Conservation (phyloP, 35 echinoderm and acorn worm species). For the Acanthaster planci region DNA sequence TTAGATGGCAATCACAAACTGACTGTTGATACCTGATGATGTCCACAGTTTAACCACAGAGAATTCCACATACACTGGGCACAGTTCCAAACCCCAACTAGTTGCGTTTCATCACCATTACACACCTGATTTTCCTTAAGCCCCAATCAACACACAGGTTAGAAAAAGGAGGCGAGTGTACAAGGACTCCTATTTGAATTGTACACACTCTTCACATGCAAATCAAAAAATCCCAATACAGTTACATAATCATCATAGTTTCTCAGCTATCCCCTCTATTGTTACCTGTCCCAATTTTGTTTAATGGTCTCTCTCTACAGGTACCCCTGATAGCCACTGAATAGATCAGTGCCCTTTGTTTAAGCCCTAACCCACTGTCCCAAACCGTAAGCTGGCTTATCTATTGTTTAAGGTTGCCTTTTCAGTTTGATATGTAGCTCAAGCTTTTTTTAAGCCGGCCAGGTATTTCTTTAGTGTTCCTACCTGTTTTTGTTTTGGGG, state of each 20-base stretch:
- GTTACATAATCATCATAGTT: slow-evolving; percentile 16
- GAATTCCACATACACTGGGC: too few species aligned
- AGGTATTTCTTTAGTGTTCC: slow-evolving; percentile 23
- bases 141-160: slow-evolving; percentile 25
- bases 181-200: neutral
- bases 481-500: neutral
- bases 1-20: too few species aligned
- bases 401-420: slow-evolving; percentile 25
- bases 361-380: neutral
- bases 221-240: slow-evolving; percentile 9
- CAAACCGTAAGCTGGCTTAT: slow-evolving; percentile 7
- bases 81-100: too few species aligned
- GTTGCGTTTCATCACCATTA: neutral
- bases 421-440: neutral
- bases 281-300: slow-evolving; percentile 17
- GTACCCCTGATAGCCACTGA: slow-evolving; percentile 3
- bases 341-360: neutral
- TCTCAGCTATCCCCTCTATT: slow-evolving; percentile 10
- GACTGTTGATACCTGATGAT: too few species aligned
- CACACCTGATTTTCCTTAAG: slow-evolving; percentile 16
- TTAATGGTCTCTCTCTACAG: slow-evolving; percentile 10
- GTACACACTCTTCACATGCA: slow-evolving; percentile 18
- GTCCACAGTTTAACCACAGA: too few species aligned
- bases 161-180: neutral
- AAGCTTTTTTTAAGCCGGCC: neutral